These are phyloP conservation scores for Conomelus anceps DNA, from an alignment of 2,888 invertebrate species.

Conservation along the genomic window DNA sequence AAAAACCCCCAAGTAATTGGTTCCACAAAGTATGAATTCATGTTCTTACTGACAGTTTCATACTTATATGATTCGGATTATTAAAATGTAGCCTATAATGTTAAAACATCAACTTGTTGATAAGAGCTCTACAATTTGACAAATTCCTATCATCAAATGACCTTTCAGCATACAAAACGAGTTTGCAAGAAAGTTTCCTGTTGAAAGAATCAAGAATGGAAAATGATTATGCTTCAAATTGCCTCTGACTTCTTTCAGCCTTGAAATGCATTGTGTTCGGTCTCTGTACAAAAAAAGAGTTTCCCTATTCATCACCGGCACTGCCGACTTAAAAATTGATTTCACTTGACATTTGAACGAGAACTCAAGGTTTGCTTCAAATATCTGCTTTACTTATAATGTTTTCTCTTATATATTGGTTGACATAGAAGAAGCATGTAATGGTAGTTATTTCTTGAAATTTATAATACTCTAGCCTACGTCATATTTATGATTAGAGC, in stretches of 20 bases:
- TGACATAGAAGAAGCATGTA: not conserved
- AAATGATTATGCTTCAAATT: not conserved
- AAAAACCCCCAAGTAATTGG: too few species aligned
- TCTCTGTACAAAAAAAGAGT: not conserved
- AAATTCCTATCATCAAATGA: not conserved
- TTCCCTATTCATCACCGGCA: not conserved
- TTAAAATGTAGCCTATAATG: not conserved
- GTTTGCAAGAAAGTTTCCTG: not conserved
- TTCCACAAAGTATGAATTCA: too few species aligned
- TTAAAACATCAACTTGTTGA: not conserved
- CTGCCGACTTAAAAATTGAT: not conserved
- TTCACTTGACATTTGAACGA: not conserved
- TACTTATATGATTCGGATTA: not conserved
- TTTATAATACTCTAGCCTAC: too few species aligned
- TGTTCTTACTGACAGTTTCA: not conserved
- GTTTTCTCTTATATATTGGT: not conserved
- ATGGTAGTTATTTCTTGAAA: too few species aligned
- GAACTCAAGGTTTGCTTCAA: not conserved
- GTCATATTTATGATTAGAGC: too few species aligned
- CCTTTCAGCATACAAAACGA: not conserved
- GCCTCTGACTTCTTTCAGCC: not conserved
- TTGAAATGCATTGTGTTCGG: not conserved
- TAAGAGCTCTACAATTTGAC: not conserved
- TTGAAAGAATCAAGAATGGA: not conserved
- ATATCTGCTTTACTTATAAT: not conserved